Evolutionary conservation across 2,888 invertebrate genomes (phyloP).

Genomic region (Phorcus lineatus): DNA sequence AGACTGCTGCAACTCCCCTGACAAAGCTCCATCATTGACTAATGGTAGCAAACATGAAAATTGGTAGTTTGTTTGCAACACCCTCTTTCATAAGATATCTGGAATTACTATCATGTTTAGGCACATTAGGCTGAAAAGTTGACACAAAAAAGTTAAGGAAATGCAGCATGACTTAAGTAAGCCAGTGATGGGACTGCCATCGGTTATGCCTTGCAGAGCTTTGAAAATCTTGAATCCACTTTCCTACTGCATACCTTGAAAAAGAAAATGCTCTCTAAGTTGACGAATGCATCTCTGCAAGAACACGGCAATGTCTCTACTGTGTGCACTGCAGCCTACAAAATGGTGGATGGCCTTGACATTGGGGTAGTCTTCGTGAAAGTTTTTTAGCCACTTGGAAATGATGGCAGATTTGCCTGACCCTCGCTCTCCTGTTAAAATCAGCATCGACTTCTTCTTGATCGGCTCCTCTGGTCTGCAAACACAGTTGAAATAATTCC

Average conservation of each 20-base stretch:
- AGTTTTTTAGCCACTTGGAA: conserved; percentile 68
- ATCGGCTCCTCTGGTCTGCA: conserved; percentile 30
- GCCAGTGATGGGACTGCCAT: too few species aligned
- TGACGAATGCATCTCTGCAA: conserved; percentile 54
- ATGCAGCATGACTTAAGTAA: too few species aligned
- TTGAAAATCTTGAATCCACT: too few species aligned
- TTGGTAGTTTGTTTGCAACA: too few species aligned
- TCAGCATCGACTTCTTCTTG: conserved; percentile 56
- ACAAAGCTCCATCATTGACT: too few species aligned
- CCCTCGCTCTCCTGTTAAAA: conserved; percentile 68
- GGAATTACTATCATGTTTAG: too few species aligned
- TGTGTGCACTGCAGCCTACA: conserved; percentile 62
- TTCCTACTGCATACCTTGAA: conserved; percentile 28
- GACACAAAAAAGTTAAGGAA: too few species aligned
- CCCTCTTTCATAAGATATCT: too few species aligned
- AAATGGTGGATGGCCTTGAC: conserved; percentile 64
- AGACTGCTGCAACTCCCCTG: too few species aligned
- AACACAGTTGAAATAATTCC: neutral
- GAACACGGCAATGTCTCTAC: conserved; percentile 61
- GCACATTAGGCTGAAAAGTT: too few species aligned
- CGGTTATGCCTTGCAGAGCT: too few species aligned
- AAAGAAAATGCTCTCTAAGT: conserved; percentile 38
- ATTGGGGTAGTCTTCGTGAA: conserved; percentile 53
- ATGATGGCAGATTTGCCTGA: conserved; percentile 69
- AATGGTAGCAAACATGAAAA: too few species aligned